Conservation (phyloP, 2,797 vertebrate species). For the Lagocephalus sceleratus region DNA sequence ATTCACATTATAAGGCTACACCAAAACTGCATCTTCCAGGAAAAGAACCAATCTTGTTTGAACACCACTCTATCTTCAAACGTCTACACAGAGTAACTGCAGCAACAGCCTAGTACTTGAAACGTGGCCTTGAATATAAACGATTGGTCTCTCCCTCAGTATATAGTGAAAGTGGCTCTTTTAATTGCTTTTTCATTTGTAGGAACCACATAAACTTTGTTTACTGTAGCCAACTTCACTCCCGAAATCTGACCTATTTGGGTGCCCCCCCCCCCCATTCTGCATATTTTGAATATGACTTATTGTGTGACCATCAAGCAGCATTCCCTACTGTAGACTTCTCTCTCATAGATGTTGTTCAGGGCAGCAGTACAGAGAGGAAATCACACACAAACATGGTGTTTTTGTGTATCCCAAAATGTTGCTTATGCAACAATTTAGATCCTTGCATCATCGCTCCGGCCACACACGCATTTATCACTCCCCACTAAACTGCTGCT, state of each 20-base stretch:
- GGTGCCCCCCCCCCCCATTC: constrained; percentile 68
- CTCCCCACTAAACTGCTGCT: constrained; percentile 15
- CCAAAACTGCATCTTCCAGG: constrained; percentile 20
- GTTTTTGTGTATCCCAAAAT: not conserved
- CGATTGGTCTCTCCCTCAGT: constrained; percentile 33
- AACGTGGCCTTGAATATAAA: constrained; percentile 59
- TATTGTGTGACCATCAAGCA: constrained; percentile 39
- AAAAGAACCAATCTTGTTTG: constrained; percentile 8
- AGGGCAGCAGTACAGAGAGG: constrained; percentile 1
- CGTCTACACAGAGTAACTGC: constrained; percentile 30
- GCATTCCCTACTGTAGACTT: constrained; percentile 15
- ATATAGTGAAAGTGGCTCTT: constrained; percentile 36
- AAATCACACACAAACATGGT: constrained; percentile 11
- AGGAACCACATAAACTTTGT: constrained; percentile 62
- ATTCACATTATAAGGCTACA: too few species aligned
- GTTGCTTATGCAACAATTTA: constrained; percentile 11
- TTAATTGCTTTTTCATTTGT: constrained; percentile 74
- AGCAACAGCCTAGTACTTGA: constrained; percentile 41
- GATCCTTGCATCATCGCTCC: not conserved
- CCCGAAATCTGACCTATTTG: constrained; percentile 59
- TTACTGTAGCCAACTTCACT: constrained; percentile 69
- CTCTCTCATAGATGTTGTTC: constrained; percentile 17
- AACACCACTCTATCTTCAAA: constrained; percentile 21
- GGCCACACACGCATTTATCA: constrained; percentile 7
- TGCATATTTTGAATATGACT: constrained; percentile 70